A percentile compares a stretch with the other conserved stretches of the same genome.
phyloP scores from a whole-genome alignment of 2,888 invertebrate species.

The Mesochorus sp. region DNA sequence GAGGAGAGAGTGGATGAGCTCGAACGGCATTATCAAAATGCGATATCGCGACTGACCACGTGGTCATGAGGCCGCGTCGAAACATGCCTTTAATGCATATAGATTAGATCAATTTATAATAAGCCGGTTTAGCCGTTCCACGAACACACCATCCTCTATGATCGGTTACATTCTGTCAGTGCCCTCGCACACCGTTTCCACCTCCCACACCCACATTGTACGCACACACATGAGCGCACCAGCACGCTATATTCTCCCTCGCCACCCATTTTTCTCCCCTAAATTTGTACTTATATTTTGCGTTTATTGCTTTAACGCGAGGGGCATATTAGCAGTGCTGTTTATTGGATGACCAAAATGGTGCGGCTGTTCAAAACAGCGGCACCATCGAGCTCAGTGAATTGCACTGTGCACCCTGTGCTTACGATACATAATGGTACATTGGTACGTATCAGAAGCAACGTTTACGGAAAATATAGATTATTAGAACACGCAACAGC shows the following conservation, averaged over 20 bases:
- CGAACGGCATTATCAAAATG: conserved; percentile 78
- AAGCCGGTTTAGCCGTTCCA: conserved; percentile 74
- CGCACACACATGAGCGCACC: too few species aligned
- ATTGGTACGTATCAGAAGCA: conserved; percentile 1
- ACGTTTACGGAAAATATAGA: conserved; percentile 20
- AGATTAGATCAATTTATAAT: conserved; percentile 81
- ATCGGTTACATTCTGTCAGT: conserved; percentile 31
- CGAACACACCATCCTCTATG: conserved; percentile 18
- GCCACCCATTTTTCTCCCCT: not conserved
- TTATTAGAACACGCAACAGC: too few species aligned
- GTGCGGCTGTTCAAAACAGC: conserved; percentile 33
- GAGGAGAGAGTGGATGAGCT: conserved; percentile 58
- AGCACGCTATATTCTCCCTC: too few species aligned
- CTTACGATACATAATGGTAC: conserved; percentile 17
- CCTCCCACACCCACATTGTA: not conserved
- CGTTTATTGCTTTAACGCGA: conserved; percentile 77
- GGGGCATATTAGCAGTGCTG: conserved; percentile 77
- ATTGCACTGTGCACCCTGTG: not conserved
- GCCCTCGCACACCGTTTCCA: not conserved
- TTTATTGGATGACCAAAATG: conserved; percentile 76
- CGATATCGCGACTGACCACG: conserved; percentile 76
- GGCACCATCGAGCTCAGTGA: not conserved
- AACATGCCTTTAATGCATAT: conserved; percentile 70
- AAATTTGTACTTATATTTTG: conserved; percentile 78
- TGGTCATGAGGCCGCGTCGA: conserved; percentile 60